Base-by-base conservation (phyloP, 92 coral and sea anemone species). In the Actinostola sp. region DNA sequence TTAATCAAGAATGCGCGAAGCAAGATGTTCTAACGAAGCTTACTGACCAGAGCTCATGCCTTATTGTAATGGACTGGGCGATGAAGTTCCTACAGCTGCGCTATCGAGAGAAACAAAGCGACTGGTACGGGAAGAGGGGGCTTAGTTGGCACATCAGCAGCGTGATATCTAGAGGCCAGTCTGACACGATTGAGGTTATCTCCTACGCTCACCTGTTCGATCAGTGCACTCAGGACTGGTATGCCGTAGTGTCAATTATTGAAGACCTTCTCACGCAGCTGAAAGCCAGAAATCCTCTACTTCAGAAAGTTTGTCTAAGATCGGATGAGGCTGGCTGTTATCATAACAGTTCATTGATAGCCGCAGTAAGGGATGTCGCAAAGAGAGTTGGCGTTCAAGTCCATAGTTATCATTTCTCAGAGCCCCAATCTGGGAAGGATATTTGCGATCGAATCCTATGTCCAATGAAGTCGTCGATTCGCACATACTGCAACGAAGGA, bases 201-300 rank as follows among this genome's bases (percentile, higher is more conserved):
- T 80, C 88, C 11, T 89, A 84, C 73, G 85, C 85, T 43, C 95
- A 85, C 86, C 60, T 89, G 46, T 73, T 89, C 59, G 88, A 89
- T 70, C 88, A 81, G 58, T 89, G 95, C 26, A 85, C 83, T n/a
- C 95, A 85, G 70, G 95, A 85, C 71, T 89, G 88, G 90, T 81
- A 48, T 41, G 77, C 96, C 24, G 96, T 89, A 59, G 44, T 86
- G 14, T 89, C 91, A 74, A 61, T 86, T 46, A 45, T 86, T 35
- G 89, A 89, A 74, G 82, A 89, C 63, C 88, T 85, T 26, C 76
- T 89, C 43, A 73, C 42, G 66, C 76, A 45, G 25, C 42, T 89
- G 61, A 85, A 85, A 78, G 53, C 23, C 30, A 79, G 56, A 36
- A 78, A 89, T 63, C 84, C 88, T 14, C 0, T 13, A 57, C 79